Base-by-base conservation (phyloP, 2,797 vertebrate species). In the Notolabrus celidotus region DNA sequence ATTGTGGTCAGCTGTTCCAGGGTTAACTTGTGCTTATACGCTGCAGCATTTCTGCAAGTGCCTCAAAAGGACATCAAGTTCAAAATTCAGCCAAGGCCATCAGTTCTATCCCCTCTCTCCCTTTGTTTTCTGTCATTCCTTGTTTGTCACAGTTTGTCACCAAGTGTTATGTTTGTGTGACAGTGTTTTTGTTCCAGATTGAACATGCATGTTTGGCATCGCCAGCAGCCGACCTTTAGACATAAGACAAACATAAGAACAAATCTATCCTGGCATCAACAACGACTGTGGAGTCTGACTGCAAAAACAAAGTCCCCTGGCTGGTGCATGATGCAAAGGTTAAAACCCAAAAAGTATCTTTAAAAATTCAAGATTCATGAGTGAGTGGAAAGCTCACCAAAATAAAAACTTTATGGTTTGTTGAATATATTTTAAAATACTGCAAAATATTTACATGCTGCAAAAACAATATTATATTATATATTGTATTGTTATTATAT, bases 121-220 rank as follows among this genome's bases (percentile, higher is more conserved):
- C 3, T 14, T 57, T 29, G 12, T 52, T 49, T 22, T 54, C 25
- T 36, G 39, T 52, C 42, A 11, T 42, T 36, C n/a, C 4, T n/a
- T 38, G 34, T 41, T 54, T 54, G 42, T 52, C 7, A 27, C 23
- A 51, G 20, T 27, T 29, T 52, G 39, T 38, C 49, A 51, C 34
- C 25, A 23, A 31, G 7, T 8, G 17, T 59, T 63, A 10, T 20
- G 27, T 43, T 36, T 17, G 4, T 0, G 22, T 47, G 53, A 52
- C 10, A 1, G 15, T 68, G 39, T 57, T 33, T 74, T 47, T 47
- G 33, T 54, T 80, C 31, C 43, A 45, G 22, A 58, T 39, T 55
- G 25, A 60, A 52, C 27, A 34, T 16, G 29, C 27, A 20, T 42
- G 57, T 46, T 25, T 52, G 19, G 25, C 31, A 23, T 10, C 45